These are phyloP conservation scores for Sebastes jordani DNA, from an alignment of 2,797 vertebrate genomes.

Conservation along the genomic window DNA sequence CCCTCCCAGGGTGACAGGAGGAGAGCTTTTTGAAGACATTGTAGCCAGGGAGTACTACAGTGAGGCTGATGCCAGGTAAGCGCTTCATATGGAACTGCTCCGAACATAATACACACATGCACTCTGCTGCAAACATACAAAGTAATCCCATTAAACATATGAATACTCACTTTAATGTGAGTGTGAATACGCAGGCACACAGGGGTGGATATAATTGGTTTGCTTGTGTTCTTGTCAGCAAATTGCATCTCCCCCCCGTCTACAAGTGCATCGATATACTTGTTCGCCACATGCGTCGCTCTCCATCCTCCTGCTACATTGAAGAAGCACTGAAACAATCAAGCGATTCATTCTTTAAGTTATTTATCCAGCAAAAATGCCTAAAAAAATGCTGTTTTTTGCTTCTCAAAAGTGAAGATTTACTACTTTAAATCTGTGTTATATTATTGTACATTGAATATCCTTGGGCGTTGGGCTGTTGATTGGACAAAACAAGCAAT, in stretches of 20 bases:
- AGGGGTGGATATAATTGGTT: slow-evolving; percentile 46
- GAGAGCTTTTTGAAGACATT: slow-evolving; percentile 98
- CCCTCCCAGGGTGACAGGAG: slow-evolving; percentile 85
- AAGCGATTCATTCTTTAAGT: neutral
- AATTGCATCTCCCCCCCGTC: slow-evolving; percentile 26
- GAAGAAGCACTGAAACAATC: neutral
- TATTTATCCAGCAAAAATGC: neutral
- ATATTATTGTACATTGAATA: neutral
- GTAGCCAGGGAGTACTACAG: slow-evolving; percentile 99
- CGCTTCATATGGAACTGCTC: slow-evolving; percentile 32
- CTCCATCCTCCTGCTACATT: neutral
- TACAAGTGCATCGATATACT: slow-evolving; percentile 54
- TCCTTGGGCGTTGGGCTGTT: neutral
- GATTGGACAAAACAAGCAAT: neutral
- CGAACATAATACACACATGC: slow-evolving; percentile 1
- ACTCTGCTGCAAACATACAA: neutral
- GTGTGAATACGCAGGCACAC: slow-evolving; percentile 11
- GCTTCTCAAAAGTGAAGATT: neutral
- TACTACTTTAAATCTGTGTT: neutral
- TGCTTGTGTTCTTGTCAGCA: slow-evolving; percentile 58
- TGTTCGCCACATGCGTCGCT: neutral
- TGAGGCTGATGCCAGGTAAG: slow-evolving; percentile 95
- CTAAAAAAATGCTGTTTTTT: neutral
- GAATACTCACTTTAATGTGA: slow-evolving; percentile 8
- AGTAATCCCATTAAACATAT: slow-evolving; percentile 31